Conservation (phyloP, 2,113 vertebrate species). For the Podilymbus podiceps region DNA sequence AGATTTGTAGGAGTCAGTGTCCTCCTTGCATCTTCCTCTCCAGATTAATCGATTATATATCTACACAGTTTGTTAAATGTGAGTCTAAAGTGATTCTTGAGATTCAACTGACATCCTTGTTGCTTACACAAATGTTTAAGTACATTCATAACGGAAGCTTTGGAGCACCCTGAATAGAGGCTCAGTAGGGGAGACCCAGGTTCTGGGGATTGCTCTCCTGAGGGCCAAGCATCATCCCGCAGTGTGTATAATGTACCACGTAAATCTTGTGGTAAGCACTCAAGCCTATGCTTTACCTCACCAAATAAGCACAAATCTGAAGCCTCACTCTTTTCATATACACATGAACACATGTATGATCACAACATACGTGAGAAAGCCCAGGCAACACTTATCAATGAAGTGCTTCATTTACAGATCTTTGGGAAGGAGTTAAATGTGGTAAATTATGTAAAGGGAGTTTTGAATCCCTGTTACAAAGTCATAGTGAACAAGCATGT, state of each 20-base stretch:
- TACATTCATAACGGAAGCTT: background rate
- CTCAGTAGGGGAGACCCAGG: background rate
- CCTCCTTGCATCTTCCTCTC: background rate
- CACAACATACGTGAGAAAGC: background rate
- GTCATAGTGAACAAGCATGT: background rate
- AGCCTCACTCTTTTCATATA: background rate
- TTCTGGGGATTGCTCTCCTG: background rate
- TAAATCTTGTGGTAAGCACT: background rate
- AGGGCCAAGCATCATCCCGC: background rate
- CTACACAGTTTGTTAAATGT: background rate
- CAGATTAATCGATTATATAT: background rate
- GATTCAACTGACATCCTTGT: background rate
- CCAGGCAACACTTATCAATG: background rate
- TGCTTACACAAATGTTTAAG: background rate
- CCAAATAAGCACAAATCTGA: background rate
- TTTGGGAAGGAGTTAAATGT: background rate
- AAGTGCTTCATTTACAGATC: background rate
- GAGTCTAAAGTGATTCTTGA: background rate
- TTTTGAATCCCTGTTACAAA: background rate
- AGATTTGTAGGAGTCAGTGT: background rate
- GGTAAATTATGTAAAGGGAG: background rate
- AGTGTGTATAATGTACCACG: background rate
- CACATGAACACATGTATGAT: background rate
- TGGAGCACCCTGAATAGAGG: background rate
- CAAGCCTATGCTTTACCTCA: background rate